These are phyloP conservation scores for Megalurothrips usitatus DNA, from an alignment of 2,888 invertebrate species.

Conservation along the genomic window DNA sequence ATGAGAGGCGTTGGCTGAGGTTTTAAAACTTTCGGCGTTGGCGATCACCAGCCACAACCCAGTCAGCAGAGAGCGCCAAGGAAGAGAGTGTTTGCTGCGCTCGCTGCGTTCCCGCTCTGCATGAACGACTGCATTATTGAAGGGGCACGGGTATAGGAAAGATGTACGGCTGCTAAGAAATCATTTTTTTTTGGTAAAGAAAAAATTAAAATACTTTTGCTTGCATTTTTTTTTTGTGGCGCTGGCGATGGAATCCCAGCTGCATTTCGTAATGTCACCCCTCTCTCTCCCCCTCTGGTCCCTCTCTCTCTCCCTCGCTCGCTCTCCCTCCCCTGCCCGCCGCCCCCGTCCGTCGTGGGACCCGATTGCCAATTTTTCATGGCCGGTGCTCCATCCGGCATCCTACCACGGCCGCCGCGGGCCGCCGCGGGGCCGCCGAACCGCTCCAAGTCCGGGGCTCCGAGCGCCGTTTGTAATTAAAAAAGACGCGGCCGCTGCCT, in stretches of 20 bases:
- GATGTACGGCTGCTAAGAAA: neutral
- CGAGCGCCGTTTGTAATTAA: conserved; percentile 16
- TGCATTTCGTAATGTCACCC: too few relatives aligned
- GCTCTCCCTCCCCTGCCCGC: too few relatives aligned
- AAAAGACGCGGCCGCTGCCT: neutral
- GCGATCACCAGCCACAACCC: too few relatives aligned
- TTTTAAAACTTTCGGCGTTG: too few relatives aligned
- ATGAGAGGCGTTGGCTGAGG: too few relatives aligned
- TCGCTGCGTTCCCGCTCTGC: too few relatives aligned
- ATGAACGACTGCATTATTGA: neutral
- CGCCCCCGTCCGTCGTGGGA: neutral
- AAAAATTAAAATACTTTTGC: neutral
- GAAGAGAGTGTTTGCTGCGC: too few relatives aligned
- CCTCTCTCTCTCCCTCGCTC: neutral
- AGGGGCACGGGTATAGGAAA: too few relatives aligned
- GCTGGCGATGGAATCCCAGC: neutral
- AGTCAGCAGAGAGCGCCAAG: too few relatives aligned
- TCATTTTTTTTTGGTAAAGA: neutral
- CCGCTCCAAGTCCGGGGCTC: neutral
- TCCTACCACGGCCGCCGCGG: neutral
- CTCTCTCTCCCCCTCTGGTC: neutral
- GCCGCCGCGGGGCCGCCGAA: neutral
- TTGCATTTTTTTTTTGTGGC: neutral
- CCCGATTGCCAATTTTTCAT: conserved; percentile 16
- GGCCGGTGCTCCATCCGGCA: neutral